Percentiles rank a stretch among this genome's conserved stretches.
Evolutionary conservation across 2,113 vertebrate species (phyloP).

Genomic region (Eulacestoma nigropectus): DNA sequence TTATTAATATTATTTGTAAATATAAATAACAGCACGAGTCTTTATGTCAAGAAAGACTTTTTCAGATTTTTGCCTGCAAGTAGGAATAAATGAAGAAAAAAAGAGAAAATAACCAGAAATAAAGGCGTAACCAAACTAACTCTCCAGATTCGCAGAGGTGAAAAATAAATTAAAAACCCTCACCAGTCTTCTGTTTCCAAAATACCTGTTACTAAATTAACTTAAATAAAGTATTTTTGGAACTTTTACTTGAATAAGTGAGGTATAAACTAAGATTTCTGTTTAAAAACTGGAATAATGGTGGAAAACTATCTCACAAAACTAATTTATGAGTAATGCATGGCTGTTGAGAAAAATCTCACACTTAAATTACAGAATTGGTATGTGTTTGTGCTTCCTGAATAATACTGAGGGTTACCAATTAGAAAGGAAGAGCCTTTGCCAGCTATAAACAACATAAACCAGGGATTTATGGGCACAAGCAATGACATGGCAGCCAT

Average conservation of each 20-base stretch:
- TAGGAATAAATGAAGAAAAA: not conserved
- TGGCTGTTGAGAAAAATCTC: not conserved
- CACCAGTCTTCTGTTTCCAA: not conserved
- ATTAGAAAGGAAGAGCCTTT: not conserved
- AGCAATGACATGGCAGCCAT: not conserved
- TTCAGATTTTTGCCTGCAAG: not conserved
- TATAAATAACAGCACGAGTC: accelerated
- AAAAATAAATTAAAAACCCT: not conserved
- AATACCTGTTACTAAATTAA: not conserved
- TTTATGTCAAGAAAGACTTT: not conserved
- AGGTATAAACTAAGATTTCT: not conserved
- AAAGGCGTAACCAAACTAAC: not conserved
- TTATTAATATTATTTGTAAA: not conserved
- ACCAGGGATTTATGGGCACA: not conserved
- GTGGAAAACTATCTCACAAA: not conserved
- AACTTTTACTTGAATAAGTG: not conserved
- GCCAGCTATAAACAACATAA: not conserved
- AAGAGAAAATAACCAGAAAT: not conserved
- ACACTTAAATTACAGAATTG: not conserved
- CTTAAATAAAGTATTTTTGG: not conserved
- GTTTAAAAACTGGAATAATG: not conserved
- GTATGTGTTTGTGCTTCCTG: not conserved
- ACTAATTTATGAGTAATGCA: not conserved
- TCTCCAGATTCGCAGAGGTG: accelerated
- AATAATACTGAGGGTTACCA: not conserved